Percentiles rank a stretch among this genome's conserved stretches.
These are phyloP conservation scores for Meda fulgida DNA, from an alignment of 2,797 vertebrate genomes.

Conservation along the genomic window DNA sequence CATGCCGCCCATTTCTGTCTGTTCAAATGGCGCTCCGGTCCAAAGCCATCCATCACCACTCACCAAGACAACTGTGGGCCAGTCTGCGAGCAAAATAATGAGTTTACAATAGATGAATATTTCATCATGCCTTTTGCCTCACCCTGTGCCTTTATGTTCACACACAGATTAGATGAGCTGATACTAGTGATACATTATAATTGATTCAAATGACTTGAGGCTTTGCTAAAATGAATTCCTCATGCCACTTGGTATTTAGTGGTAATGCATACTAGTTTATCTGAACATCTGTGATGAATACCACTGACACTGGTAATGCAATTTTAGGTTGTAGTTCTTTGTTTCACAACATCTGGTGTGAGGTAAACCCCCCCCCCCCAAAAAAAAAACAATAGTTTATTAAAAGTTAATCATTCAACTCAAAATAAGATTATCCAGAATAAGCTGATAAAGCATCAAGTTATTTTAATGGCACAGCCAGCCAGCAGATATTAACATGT, in stretches of 20 bases:
- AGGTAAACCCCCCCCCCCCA: too few species aligned
- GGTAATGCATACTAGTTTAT: constrained; percentile 11
- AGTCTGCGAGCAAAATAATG: constrained; percentile 72
- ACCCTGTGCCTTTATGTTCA: constrained; percentile 61
- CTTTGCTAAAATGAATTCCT: constrained; percentile 25
- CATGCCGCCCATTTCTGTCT: constrained; percentile 53
- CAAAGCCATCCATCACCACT: constrained; percentile 74
- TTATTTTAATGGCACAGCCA: background rate
- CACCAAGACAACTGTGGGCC: constrained; percentile 65
- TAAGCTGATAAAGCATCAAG: background rate
- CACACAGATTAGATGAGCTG: constrained; percentile 55
- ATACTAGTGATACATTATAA: constrained; percentile 45
- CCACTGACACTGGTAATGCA: constrained; percentile 9
- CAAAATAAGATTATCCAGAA: constrained; percentile 8
- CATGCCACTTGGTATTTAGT: constrained; percentile 21
- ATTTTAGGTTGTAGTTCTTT: background rate
- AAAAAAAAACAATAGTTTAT: background rate
- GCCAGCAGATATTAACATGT: background rate
- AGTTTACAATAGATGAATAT: constrained; percentile 74
- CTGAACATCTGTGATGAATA: background rate
- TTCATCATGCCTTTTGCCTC: constrained; percentile 62
- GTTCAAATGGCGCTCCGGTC: constrained; percentile 57
- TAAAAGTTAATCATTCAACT: constrained; percentile 8
- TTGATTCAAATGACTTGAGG: constrained; percentile 39
- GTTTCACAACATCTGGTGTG: background rate